Conservation (phyloP, 2,797 vertebrate species). For the Pelobates cultripes region DNA sequence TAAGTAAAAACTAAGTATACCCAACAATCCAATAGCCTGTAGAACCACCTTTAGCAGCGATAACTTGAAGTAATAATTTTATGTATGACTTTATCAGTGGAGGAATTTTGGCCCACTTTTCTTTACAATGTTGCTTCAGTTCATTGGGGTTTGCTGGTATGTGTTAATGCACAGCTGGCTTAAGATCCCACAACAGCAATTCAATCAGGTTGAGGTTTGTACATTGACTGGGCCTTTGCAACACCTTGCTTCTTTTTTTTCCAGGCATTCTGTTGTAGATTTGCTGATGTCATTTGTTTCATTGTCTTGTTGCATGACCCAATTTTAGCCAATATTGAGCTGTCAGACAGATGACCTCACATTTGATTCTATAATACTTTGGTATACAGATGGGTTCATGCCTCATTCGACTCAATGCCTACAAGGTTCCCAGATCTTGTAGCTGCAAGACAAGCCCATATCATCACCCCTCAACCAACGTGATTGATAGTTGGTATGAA, state of each 20-base stretch:
- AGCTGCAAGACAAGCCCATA: too few relatives aligned
- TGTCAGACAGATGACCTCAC: conserved; percentile 1
- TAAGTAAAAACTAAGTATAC: too few relatives aligned
- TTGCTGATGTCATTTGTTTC: neutral
- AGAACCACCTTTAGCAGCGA: neutral
- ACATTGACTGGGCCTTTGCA: neutral
- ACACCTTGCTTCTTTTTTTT: neutral
- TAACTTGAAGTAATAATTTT: neutral
- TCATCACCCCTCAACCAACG: too few relatives aligned
- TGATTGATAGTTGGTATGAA: too few relatives aligned
- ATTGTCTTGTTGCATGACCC: conserved; percentile 5
- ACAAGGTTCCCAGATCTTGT: too few relatives aligned
- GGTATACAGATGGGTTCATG: conserved; percentile 1
- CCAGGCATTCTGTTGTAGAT: neutral
- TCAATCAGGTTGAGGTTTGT: neutral
- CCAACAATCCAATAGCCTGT: too few relatives aligned
- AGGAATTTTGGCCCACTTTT: neutral
- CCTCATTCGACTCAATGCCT: neutral
- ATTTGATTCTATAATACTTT: neutral
- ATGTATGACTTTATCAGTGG: neutral
- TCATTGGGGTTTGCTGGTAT: neutral
- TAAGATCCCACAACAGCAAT: neutral
- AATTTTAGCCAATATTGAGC: neutral
- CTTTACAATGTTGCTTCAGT: neutral
- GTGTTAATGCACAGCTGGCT: conserved; percentile 2